Evolutionary conservation across 2,888 invertebrate genomes (phyloP).

Genomic region (Fissipunctia ypsillon): DNA sequence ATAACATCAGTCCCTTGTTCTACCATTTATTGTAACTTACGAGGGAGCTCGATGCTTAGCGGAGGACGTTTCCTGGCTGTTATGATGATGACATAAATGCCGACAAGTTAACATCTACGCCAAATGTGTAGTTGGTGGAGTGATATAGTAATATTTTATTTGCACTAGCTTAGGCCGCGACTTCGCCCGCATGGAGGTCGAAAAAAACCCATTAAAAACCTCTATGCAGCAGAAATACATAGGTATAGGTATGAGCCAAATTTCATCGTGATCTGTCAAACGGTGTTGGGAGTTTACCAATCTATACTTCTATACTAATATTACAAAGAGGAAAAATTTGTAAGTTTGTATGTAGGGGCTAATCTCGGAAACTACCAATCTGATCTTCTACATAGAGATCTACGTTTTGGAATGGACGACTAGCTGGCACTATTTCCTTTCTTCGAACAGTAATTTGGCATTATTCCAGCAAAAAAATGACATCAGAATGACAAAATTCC

Average conservation of each 20-base stretch:
- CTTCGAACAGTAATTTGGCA: conserved; percentile 21
- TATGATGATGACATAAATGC: conserved; percentile 48
- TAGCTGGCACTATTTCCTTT: conserved; percentile 30
- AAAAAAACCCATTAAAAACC: not conserved
- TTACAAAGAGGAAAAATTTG: too few relatives aligned
- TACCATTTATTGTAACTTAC: conserved; percentile 38
- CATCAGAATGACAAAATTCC: conserved; percentile 11
- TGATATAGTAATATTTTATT: not conserved
- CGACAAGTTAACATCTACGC: conserved; percentile 15
- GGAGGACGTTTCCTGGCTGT: conserved; percentile 54
- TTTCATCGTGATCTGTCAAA: too few relatives aligned
- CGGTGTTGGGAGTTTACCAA: too few relatives aligned
- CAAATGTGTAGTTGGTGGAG: conserved; percentile 9
- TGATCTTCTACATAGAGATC: too few relatives aligned
- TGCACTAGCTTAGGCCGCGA: too few relatives aligned
- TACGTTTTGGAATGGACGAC: too few relatives aligned
- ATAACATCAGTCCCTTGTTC: conserved; percentile 30
- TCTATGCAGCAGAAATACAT: not conserved
- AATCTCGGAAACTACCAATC: too few relatives aligned
- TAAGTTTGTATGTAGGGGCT: too few relatives aligned
- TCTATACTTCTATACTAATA: too few relatives aligned
- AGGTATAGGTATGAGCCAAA: too few relatives aligned
- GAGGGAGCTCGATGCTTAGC: conserved; percentile 38
- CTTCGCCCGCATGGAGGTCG: too few relatives aligned
- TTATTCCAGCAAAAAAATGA: conserved; percentile 19